Evolutionary conservation across 2,888 invertebrate species (phyloP), one percentile per base, ranked within the genome.

Genomic region (Parochlus steinenii): DNA sequence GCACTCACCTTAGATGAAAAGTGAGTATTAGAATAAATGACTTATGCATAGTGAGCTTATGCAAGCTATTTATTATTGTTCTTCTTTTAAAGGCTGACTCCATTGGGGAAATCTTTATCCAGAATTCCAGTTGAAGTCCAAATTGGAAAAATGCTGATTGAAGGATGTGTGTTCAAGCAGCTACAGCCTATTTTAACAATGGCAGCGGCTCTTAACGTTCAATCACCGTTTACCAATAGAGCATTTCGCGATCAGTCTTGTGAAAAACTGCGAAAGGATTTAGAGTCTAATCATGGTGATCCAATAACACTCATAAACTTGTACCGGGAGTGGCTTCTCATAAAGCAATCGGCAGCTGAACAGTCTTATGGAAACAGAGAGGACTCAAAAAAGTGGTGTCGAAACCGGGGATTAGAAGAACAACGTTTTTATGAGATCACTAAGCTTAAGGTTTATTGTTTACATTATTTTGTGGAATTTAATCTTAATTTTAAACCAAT

Each of bases 341-440:
- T 81, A 22, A 89, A 89, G 51, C 29, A 36, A 17, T 23, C 29
- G 11, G 65, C 73, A 33, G 64, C 65, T 17, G 34, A 31, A 15
- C 41, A 43, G n/a, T 42, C 42, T 39, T 38, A 37, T 8, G 38
- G 44, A 3, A 45, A 50, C 19, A 37, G 40, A 11, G 52, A 53
- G 22, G 52, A 50, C 19, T 70, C 74, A 0, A 65, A 75, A 28
- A 71, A 74, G 39, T 98, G 98, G 97, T 89, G 93, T 46, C 71
- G 71, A 42, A 68, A 81, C 38, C 64, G 90, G 38, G 93, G 92
- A 0, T 64, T 98, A 6, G 97, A 98, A 56, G 97, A 98, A 53
- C 95, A 98, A 55, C 63, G 98, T 15, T 79, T 98, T 49, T 98
- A 95, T 51, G 98, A 98, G 59, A 80, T 92, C 49, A 86, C 85